Evolutionary conservation across 2,797 vertebrate genomes (phyloP).

Genomic region (Ficedula albicollis): DNA sequence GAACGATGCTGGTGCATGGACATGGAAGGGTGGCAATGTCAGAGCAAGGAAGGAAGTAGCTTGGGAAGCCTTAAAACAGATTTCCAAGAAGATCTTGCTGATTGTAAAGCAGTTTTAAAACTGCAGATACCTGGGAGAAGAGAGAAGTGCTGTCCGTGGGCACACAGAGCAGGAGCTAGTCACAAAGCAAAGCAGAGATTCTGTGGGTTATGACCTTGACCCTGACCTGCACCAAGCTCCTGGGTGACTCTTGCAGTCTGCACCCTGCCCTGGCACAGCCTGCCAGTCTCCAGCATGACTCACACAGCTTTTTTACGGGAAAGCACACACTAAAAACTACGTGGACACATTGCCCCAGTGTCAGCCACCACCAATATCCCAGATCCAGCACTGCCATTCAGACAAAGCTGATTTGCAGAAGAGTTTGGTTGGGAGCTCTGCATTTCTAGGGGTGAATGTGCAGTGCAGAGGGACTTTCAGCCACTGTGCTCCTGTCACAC

Average conservation of each 20-base stretch:
- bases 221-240: neutral
- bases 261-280: neutral
- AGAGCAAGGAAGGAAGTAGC: neutral
- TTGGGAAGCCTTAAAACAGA: neutral
- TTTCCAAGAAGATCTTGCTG: neutral
- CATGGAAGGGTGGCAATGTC: neutral
- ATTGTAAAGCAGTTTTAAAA: neutral
- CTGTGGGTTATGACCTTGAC: neutral
- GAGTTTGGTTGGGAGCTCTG: neutral
- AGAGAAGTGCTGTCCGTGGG: neutral
- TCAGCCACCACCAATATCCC: accelerated
- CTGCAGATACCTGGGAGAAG: neutral
- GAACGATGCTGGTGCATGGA: accelerated
- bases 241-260: neutral
- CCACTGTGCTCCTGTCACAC: neutral
- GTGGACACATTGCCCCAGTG: no score
- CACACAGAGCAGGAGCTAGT: neutral
- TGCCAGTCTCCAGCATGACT: neutral
- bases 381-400: neutral
- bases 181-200: neutral
- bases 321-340: neutral
- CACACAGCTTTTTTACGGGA: neutral
- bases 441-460: neutral
- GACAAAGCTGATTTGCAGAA: neutral
- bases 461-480: neutral